A percentile compares a stretch with the other conserved stretches of the same genome.
phyloP scores from a whole-genome alignment of 2,113 vertebrate genomes.

The Reinhardtius hippoglossoides region DNA sequence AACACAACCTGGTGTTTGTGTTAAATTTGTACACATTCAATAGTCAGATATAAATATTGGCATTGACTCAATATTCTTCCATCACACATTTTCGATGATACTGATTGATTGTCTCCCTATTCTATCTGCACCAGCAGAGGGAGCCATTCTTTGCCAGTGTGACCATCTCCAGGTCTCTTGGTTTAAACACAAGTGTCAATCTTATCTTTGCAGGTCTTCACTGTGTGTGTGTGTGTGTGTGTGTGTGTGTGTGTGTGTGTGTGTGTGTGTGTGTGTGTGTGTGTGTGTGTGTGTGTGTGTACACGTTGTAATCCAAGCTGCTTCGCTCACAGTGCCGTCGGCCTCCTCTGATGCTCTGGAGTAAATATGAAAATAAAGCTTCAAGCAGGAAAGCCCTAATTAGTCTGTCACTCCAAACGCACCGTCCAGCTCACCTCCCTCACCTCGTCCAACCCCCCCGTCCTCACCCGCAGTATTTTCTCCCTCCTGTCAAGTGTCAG shows the following conservation, averaged over 20 bases:
- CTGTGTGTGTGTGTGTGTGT: constrained; percentile 8
- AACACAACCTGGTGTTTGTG: no score
- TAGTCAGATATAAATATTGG: no score
- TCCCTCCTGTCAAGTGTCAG: constrained; percentile 77
- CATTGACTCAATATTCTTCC: no score
- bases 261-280: constrained; percentile 17
- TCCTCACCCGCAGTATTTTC: constrained; percentile 44
- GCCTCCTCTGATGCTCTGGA: constrained; percentile 62
- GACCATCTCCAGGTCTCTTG: background rate
- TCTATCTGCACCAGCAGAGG: constrained; percentile 68
- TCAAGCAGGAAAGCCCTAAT: constrained; percentile 77
- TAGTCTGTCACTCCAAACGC: constrained; percentile 78
- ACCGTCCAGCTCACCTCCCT: constrained; percentile 19
- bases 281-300: constrained; percentile 20
- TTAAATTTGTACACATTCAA: no score
- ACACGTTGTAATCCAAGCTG: constrained; percentile 41
- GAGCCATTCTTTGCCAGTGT: constrained; percentile 48
- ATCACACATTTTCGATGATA: no score
- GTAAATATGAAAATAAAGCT: constrained; percentile 83
- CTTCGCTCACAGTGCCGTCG: constrained; percentile 43
- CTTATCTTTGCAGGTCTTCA: constrained; percentile 20
- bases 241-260: constrained; percentile 21
- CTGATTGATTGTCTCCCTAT: no score
- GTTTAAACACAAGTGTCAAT: constrained; percentile 15
- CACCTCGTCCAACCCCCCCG: background rate